Base-by-base conservation (phyloP, 2,797 vertebrate genomes). In the Kryptopterus vitreolus region DNA sequence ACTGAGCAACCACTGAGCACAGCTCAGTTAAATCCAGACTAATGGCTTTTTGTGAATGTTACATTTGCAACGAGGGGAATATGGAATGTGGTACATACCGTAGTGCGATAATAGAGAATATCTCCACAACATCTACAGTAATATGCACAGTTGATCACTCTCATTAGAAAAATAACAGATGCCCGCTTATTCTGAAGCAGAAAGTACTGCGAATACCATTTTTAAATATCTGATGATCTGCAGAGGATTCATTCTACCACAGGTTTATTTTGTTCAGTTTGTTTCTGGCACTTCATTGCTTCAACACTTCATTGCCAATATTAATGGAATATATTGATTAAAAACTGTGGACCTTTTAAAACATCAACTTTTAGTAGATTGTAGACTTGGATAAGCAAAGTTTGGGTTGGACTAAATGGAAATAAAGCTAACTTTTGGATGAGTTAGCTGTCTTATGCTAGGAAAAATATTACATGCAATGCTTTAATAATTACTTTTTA, bases 111-210 rank as follows among this genome's bases (percentile, higher is more conserved):
- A 77, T 78, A 74, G 38, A 55, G 22, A 79, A 58, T 20, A 38
- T 29, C 53, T 76, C 16, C 59, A 26, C 57, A 62, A 35, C 38
- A 63, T 61, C 77, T 78, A 57, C 69, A 69, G n/a, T n/a, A n/a
- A n/a, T n/a, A 61, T 69, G 35, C 52, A 53, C 33, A 61, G 24
- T 83, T 22, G 31, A 84, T 53, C 7, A 33, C 50, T 38, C 29
- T 69, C 78, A 24, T 50, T 48, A 58, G 72, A 61, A 82, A 84
- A 63, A n/a, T n/a, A n/a, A n/a, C n/a, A n/a, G n/a, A n/a, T n/a
- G n/a, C 75, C 24, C 29, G 24, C 73, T 48, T 20, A 29, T 61
- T 43, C 16, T 33, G 33, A 59, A 59, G 24, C 29, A 59, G 72
- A 29, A 59, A 9, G 20, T 1, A 48, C 16, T 48, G 4, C 63